Evolutionary conservation across 1,140 invertebrate species (phyloP), one percentile per base, ranked within the genome.

Genomic region (Drosophila novamexicana): DNA sequence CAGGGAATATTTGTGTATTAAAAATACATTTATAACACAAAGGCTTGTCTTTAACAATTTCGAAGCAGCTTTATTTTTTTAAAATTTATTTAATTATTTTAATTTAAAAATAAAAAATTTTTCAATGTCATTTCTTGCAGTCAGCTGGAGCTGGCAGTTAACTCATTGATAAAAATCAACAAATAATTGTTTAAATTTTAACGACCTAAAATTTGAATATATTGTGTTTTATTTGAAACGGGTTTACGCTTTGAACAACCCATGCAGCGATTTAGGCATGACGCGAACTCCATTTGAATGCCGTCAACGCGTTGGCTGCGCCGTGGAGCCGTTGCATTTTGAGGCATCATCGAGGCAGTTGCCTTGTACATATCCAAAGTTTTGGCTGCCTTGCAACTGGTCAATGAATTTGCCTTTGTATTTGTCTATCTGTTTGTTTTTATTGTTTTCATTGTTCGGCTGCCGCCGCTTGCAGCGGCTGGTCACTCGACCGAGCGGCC

Each of bases 331-430:
- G n/a, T 44, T 58, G 57, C 67, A 70, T 1, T 47, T 44, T 54
- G 39, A 67, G 32, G 18, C 47, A 18, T 64, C 49, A 39, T 40
- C 50, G 22, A 34, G 42, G 36, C 12, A 8, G n/a, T 52, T 42
- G 36, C 50, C 40, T 34, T 36, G 57, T 82, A 78, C 75, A 83
- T 70, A 29, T 82, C 78, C 68, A 84, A 80, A 74, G 52, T 66
- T 69, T 76, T 53, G 59, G 37, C 47, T 39, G 45, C 56, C 59
- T 52, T 12, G 69, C 79, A 77, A 68, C 81, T 82, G 61, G 47
- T 57, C 74, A 77, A 81, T 81, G 69, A 77, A 68, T 77, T 74
- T 61, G 56, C 64, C 42, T 63, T 77, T 68, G 57, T 40, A 37
- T 76, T 56, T 59, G 59, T 57, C 47, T 40, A 42, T 14, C 14